Evolutionary conservation across 2,113 vertebrate genomes (phyloP).

Genomic region (Smithornis capensis): DNA sequence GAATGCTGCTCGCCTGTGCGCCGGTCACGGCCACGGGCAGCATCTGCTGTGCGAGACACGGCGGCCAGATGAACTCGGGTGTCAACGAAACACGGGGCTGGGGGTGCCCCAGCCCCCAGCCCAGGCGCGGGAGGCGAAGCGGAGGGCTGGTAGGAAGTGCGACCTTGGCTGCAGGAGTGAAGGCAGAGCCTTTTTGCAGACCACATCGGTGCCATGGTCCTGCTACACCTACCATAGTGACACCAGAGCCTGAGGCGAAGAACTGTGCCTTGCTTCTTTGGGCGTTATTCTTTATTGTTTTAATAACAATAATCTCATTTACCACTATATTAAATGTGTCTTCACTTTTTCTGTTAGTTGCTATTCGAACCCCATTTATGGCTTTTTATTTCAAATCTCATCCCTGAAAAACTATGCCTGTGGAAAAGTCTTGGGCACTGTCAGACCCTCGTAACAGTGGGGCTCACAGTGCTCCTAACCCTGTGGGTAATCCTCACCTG

Average conservation of each 20-base stretch:
- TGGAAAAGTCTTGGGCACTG: not conserved
- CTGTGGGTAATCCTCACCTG: not conserved
- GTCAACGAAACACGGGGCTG: not conserved
- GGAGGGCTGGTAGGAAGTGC: accelerated
- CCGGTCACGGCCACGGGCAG: constrained; percentile 7
- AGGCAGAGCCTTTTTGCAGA: not conserved
- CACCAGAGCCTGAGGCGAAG: not conserved
- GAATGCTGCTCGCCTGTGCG: constrained; percentile 1
- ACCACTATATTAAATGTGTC: not conserved
- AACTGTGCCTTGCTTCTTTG: not conserved
- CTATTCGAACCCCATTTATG: not conserved
- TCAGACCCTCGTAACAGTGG: not conserved
- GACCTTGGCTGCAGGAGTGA: not conserved
- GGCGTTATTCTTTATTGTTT: not conserved
- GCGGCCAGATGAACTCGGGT: not conserved
- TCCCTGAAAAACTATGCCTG: not conserved
- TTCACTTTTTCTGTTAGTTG: not conserved
- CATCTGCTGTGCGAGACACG: not conserved
- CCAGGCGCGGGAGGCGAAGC: accelerated
- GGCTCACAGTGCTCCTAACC: too few relatives aligned
- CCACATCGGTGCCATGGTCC: accelerated
- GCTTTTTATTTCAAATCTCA: not conserved
- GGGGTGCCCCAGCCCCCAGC: not conserved
- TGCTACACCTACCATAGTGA: not conserved
- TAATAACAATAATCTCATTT: not conserved